Evolutionary conservation across 2,113 vertebrate genomes (phyloP), one percentile per base, ranked within the genome.

Genomic region (Macquaria australasica): DNA sequence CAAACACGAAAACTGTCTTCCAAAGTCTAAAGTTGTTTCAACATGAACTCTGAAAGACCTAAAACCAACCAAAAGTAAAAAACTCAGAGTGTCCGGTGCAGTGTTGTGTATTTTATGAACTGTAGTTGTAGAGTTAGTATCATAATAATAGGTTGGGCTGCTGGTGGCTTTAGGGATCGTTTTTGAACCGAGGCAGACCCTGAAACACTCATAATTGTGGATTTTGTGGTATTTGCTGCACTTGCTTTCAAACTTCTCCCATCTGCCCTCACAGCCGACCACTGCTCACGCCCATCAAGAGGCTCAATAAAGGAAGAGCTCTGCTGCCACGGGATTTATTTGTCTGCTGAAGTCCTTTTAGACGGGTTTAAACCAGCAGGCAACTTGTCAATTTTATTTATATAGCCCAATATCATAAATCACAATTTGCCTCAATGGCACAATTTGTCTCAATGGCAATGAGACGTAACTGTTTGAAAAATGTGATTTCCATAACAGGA

Each of bases 171-270:
- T 34, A 7, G 62, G 53, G 68, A 43, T 55, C 31, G 80, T 69
- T 75, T 83, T n/a, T 79, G 84, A 75, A 66, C 66, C 21, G 2
- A 37, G 63, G 18, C 45, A 43, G 69, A 85, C 51, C 74, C 69
- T 28, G 55, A 73, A 87, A 75, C 72, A 71, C 50, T 76, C 43
- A 73, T 69, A 69, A 41, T 41, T 89, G 82, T 73, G 86, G 84
- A 73, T 60, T 82, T 70, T 74, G 82, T 82, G 82, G 79, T 50
- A 39, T 87, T 72, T 66, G 66, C 62, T 76, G 74, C 80, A 82
- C 73, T 89, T 82, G 79, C 74, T 87, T 81, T 88, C 73, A 83
- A 59, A 58, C 48, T 21, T 73, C 8, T 41, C 53, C 68, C 77
- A 51, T 87, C 55, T 53, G 25, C 41, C 73, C 58, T 60, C 43